phyloP scores from a whole-genome alignment of 2,797 vertebrate genomes.

The Knipowitschia caucasica region DNA sequence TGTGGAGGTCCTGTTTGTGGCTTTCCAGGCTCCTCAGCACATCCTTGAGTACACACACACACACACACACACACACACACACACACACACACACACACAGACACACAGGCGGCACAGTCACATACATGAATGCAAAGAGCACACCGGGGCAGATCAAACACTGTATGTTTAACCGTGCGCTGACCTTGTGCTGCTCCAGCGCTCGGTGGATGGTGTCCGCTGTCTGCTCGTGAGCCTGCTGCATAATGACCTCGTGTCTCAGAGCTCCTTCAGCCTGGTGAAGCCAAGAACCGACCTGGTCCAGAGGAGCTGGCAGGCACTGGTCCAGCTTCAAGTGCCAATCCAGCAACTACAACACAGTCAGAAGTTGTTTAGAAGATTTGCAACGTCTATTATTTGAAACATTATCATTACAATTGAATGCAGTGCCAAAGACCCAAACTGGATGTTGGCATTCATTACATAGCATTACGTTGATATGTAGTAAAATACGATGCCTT shows the following conservation, averaged over 20 bases:
- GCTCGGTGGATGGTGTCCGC: slow-evolving; percentile 83
- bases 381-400: too few species aligned
- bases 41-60: slow-evolving; percentile 68
- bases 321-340: slow-evolving; percentile 92
- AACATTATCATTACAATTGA: neutral
- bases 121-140: neutral
- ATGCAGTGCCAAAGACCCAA: too few species aligned
- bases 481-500: too few species aligned
- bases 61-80: neutral
- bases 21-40: slow-evolving; percentile 86
- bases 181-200: slow-evolving; percentile 91
- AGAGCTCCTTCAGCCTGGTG: slow-evolving; percentile 87
- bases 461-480: too few species aligned
- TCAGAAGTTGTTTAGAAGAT: too few species aligned
- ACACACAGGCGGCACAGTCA: neutral
- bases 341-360: slow-evolving; percentile 81
- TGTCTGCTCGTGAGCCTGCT: slow-evolving; percentile 86
- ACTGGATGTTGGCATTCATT: too few species aligned
- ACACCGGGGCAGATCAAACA: neutral
- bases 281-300: slow-evolving; percentile 87
- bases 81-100: neutral
- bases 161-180: slow-evolving; percentile 12
- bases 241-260: slow-evolving; percentile 81
- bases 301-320: slow-evolving; percentile 87
- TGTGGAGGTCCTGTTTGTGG: slow-evolving; percentile 87